A percentile compares a stretch with the other conserved stretches of the same genome.
Conservation (phyloP, 2,888 invertebrate genomes). For the Eulithis testata region DNA sequence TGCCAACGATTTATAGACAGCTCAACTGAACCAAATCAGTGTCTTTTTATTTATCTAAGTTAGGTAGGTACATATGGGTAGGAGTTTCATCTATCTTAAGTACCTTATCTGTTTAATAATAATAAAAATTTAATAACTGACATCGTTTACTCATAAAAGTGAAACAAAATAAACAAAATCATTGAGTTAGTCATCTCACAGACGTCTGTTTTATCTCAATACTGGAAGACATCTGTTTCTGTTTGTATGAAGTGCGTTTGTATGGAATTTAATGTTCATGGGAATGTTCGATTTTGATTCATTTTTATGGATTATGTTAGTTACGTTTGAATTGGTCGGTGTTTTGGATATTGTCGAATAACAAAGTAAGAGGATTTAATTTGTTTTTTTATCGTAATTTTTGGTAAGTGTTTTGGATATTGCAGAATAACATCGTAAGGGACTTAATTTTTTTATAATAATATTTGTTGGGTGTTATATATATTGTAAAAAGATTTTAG, state of each 20-base stretch:
- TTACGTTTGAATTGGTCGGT: neutral
- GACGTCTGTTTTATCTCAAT: slow-evolving; percentile 68
- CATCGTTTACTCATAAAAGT: slow-evolving; percentile 70
- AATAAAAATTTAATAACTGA: slow-evolving; percentile 51
- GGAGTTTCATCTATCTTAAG: neutral
- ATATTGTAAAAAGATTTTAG: too few species aligned
- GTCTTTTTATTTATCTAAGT: too few species aligned
- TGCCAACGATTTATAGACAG: too few species aligned
- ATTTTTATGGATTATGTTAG: slow-evolving; percentile 33
- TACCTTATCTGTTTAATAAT: slow-evolving; percentile 25
- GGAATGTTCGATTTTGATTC: slow-evolving; percentile 37
- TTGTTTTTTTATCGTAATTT: too few species aligned
- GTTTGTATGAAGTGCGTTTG: slow-evolving; percentile 33
- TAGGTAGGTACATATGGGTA: too few species aligned
- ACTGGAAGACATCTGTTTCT: slow-evolving; percentile 55
- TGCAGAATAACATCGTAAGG: too few species aligned
- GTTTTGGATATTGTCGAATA: neutral
- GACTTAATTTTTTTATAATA: too few species aligned
- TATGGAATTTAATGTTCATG: slow-evolving; percentile 40
- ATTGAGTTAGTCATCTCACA: slow-evolving; percentile 55
- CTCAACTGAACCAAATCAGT: too few species aligned
- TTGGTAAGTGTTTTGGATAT: too few species aligned
- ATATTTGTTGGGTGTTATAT: too few species aligned
- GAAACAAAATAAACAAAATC: slow-evolving; percentile 68
- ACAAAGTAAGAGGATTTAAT: too few species aligned